A percentile compares a stretch with the other conserved stretches of the same genome.
These are phyloP conservation scores for Hydropotes inermis DNA, from an alignment of 2,113 vertebrate species.

Conservation along the genomic window DNA sequence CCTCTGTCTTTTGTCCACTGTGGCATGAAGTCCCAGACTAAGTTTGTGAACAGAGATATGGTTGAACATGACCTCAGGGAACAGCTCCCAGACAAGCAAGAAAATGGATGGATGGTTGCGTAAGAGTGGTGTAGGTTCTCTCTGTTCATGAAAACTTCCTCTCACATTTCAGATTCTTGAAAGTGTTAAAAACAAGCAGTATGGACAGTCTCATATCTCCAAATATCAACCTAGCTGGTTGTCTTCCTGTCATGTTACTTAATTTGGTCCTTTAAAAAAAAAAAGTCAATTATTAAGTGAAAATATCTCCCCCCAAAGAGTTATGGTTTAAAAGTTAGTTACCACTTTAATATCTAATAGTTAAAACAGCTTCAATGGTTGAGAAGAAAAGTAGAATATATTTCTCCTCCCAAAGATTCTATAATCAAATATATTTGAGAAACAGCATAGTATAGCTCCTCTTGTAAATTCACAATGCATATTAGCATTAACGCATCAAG, in stretches of 20 bases:
- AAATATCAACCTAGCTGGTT: not conserved
- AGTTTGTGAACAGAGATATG: not conserved
- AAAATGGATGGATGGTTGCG: not conserved
- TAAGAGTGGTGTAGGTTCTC: not conserved
- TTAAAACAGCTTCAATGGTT: not conserved
- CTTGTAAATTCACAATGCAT: not conserved
- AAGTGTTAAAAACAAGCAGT: not conserved
- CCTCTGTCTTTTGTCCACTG: not conserved
- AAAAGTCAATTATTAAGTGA: not conserved
- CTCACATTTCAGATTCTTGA: not conserved
- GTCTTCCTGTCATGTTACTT: not conserved
- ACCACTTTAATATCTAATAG: not conserved
- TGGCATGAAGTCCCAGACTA: not conserved
- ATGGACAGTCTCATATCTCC: not conserved
- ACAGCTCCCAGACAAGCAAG: not conserved
- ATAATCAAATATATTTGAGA: constrained; percentile 4
- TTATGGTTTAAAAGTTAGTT: not conserved
- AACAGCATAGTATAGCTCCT: not conserved
- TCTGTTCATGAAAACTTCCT: not conserved
- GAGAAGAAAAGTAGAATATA: constrained; percentile 9
- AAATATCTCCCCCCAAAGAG: not conserved
- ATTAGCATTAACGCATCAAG: not conserved
- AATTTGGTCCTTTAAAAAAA: not conserved
- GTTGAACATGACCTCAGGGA: not conserved
- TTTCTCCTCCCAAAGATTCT: not conserved